Evolutionary conservation across 2,797 vertebrate species (phyloP).

Genomic region (Acridotheres tristis): DNA sequence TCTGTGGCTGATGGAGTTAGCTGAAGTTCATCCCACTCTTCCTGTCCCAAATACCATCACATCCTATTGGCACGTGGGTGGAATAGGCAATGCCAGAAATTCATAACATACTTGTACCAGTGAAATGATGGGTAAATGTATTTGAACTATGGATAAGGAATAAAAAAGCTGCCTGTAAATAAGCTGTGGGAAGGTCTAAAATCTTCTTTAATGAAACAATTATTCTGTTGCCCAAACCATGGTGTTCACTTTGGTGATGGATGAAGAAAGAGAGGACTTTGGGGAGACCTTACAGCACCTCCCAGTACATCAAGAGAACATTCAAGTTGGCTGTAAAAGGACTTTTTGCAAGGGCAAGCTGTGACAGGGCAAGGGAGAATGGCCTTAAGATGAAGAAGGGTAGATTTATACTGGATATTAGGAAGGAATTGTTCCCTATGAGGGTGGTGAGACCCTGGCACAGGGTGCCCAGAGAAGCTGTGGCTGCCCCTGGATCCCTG

Average conservation of each 20-base stretch:
- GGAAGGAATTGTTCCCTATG: background rate
- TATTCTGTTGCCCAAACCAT: background rate
- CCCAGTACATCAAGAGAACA: background rate
- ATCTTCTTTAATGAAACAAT: background rate
- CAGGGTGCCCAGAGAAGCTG: accelerated
- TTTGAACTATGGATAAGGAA: background rate
- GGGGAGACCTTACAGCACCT: background rate
- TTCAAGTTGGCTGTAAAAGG: too few species aligned
- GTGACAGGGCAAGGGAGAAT: background rate
- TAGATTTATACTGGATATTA: background rate
- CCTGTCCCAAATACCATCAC: background rate
- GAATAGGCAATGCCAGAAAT: background rate
- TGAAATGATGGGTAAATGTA: background rate
- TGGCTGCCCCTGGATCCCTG: background rate
- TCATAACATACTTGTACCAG: background rate
- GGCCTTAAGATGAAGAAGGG: accelerated
- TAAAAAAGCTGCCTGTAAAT: background rate
- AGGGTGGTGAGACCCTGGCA: accelerated
- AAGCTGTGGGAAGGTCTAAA: accelerated
- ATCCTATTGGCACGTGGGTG: background rate
- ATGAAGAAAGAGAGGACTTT: background rate
- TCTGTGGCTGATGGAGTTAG: background rate
- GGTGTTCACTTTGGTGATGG: background rate
- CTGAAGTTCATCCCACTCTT: background rate
- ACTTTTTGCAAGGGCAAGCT: background rate